Percentiles rank a stretch among this genome's conserved stretches.
These are phyloP conservation scores for Deilephila porcellus DNA, from an alignment of 2,888 invertebrate genomes.

Conservation along the genomic window DNA sequence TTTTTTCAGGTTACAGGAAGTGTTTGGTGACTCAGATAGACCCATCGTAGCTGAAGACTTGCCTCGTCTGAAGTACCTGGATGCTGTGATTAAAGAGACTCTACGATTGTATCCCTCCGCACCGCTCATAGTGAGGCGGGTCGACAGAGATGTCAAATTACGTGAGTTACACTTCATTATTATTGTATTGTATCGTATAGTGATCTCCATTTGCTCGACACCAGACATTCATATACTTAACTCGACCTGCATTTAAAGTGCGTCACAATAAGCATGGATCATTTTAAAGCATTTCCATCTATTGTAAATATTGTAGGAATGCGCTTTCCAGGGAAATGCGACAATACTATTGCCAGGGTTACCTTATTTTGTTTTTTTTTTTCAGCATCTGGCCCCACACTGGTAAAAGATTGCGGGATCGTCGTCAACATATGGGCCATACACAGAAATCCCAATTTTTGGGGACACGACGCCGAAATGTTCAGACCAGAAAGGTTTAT, in stretches of 20 bases:
- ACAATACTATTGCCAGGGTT: not conserved
- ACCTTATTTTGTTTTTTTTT: not conserved
- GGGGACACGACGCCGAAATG: conserved; percentile 59
- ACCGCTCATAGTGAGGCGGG: conserved; percentile 42
- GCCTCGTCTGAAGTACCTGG: conserved; percentile 45
- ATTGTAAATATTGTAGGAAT: too few relatives aligned
- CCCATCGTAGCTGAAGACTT: conserved; percentile 42
- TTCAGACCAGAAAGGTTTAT: conserved; percentile 64
- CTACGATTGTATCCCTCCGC: conserved; percentile 49
- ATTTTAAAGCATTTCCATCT: too few relatives aligned
- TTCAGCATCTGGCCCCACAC: conserved; percentile 34
- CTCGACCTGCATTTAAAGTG: too few relatives aligned
- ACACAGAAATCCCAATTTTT: conserved; percentile 61
- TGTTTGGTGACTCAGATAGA: conserved; percentile 42
- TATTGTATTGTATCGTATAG: too few relatives aligned
- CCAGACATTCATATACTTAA: too few relatives aligned
- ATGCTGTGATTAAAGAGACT: conserved; percentile 48
- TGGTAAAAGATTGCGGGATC: conserved; percentile 46
- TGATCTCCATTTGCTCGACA: too few relatives aligned
- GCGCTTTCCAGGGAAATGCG: too few relatives aligned
- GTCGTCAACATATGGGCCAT: conserved; percentile 54
- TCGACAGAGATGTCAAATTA: conserved; percentile 37
- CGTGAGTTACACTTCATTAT: conserved; percentile 37
- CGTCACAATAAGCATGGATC: too few relatives aligned
- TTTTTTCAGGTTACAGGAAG: conserved; percentile 36